Conservation (phyloP, 2,888 invertebrate genomes). For the Zhuqinia jingwanae region DNA sequence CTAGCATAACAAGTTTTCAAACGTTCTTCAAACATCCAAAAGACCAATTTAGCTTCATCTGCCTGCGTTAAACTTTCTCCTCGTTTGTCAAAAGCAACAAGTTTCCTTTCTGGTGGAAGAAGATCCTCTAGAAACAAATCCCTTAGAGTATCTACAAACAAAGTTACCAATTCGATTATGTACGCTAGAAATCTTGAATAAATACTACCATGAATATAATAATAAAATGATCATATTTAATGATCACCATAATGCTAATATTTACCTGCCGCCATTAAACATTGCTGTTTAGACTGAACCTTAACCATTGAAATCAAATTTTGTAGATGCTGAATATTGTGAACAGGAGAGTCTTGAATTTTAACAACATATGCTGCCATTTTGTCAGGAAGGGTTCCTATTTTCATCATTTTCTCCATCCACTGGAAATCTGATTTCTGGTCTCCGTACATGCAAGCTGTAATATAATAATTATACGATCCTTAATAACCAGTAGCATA, state of each 20-base stretch:
- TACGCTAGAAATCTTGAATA: no score
- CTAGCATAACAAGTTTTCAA: constrained; percentile 88
- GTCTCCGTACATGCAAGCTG: constrained; percentile 84
- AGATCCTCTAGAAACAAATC: constrained; percentile 89
- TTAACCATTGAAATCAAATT: constrained; percentile 89
- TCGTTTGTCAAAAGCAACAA: constrained; percentile 86
- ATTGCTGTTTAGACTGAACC: constrained; percentile 81
- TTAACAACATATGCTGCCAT: constrained; percentile 91
- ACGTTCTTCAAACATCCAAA: constrained; percentile 95
- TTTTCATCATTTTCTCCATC: constrained; percentile 89
- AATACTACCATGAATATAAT: no score
- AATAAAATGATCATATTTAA: no score
- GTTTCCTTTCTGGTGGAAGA: constrained; percentile 85
- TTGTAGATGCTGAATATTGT: constrained; percentile 87
- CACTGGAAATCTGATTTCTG: constrained; percentile 87
- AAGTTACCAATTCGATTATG: no score
- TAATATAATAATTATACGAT: constrained; percentile 3
- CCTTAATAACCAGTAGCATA: constrained; percentile 8
- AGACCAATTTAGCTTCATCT: constrained; percentile 85
- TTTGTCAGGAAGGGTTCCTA: constrained; percentile 92
- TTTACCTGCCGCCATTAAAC: constrained; percentile 80
- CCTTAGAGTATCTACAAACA: constrained; percentile 86
- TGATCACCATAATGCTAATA: no score
- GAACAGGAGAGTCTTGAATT: constrained; percentile 92
- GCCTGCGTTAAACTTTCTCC: constrained; percentile 84